A percentile compares a stretch with the other conserved stretches of the same genome.
These are phyloP conservation scores for Brachypalpus laphriformis DNA, from an alignment of 2,888 invertebrate species.

Conservation along the genomic window DNA sequence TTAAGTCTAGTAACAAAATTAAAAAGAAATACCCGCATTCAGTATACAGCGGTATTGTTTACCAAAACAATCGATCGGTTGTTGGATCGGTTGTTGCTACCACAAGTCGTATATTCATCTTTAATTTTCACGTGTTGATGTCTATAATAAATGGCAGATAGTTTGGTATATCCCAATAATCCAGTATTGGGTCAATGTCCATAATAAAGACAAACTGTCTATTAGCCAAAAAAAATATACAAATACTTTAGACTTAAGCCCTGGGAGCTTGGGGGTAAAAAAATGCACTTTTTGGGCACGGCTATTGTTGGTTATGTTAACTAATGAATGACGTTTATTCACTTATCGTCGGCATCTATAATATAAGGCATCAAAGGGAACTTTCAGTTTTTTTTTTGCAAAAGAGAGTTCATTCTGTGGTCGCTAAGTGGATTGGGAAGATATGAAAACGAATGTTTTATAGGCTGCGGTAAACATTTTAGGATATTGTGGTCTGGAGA, in stretches of 20 bases:
- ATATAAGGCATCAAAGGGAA: neutral
- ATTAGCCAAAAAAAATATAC: neutral
- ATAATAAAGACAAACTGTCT: neutral
- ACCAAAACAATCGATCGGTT: neutral
- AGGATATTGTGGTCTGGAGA: neutral
- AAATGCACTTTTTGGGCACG: neutral
- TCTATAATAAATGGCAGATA: neutral
- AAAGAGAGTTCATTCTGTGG: neutral
- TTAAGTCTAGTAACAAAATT: neutral
- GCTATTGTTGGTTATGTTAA: constrained; percentile 12
- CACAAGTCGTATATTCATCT: neutral
- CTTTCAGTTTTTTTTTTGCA: neutral
- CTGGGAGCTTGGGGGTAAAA: neutral
- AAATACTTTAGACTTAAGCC: neutral
- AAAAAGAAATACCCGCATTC: neutral
- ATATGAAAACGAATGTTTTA: neutral
- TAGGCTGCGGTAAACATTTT: neutral
- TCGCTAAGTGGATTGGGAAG: constrained; percentile 2
- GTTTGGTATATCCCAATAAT: neutral
- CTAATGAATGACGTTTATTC: neutral
- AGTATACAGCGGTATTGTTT: neutral
- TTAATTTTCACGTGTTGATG: neutral
- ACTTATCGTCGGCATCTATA: neutral
- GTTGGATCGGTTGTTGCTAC: neutral
- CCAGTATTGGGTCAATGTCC: constrained; percentile 10